Base-by-base conservation (phyloP, 2,113 vertebrate species). In the Dryoscopus gambensis region DNA sequence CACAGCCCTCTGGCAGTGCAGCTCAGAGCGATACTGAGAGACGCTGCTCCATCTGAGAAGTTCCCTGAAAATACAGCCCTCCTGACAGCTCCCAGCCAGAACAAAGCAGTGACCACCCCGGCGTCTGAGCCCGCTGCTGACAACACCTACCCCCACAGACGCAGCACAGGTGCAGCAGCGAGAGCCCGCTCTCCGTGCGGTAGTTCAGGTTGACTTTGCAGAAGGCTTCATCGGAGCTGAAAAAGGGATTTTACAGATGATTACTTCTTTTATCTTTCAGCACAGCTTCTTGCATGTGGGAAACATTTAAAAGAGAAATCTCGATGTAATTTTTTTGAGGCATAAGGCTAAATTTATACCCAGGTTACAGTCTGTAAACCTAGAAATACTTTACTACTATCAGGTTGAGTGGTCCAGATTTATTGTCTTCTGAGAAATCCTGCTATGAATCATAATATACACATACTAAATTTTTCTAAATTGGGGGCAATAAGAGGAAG, bases 201-300 rank as follows among this genome's bases (percentile, higher is more conserved):
- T 98, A 99, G 97, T 98, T 99, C 94, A 99, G 94, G 91, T 99
- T 99, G 82, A 99, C 99, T 98, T 99, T 99, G 97, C 98, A 98
- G 97, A 99, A 99, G 71, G 99, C 99, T 96, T 99, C 99, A 52
- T 99, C 98, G 13, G 99, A 99, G 97, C 99, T 99, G 98, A 94
- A 97, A 95, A 92, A 94, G 57, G 94, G 22, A 94, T 85, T 95
- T 93, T 81, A 93, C 82, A 97, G 5, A 47, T 84, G 49, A 87
- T 93, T 73, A 96, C 85, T 87, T 40, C 57, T 79, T 90, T 79
- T 35, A 65, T 18, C 49, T 69, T 56, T 69, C 40, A 50, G 23
- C 35, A 44, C 57, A 64, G 47, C 88, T 69, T 76, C 56, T 87
- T 89, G 95, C 42, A 77, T 71, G 96, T 42, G 30, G 85, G 69